These are phyloP conservation scores for Sylvietta virens DNA, from an alignment of 2,113 vertebrate species.

Conservation along the genomic window DNA sequence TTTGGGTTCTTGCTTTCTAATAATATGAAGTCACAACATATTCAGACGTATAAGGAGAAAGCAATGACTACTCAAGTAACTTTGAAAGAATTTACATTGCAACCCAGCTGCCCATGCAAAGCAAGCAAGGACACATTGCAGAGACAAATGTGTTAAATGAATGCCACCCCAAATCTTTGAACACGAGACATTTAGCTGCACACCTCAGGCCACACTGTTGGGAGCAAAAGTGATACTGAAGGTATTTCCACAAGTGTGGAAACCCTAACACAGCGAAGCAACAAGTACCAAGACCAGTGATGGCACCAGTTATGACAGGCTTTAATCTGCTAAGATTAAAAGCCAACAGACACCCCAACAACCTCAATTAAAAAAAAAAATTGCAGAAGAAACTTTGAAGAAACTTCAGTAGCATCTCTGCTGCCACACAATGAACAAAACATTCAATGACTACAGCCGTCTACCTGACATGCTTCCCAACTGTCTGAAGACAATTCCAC, in stretches of 20 bases:
- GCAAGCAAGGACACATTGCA: neutral
- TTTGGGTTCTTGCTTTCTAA: neutral
- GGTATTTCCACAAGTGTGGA: neutral
- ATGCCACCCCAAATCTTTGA: neutral
- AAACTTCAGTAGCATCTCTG: neutral
- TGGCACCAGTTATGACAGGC: neutral
- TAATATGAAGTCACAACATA: neutral
- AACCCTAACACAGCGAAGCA: neutral
- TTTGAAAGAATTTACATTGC: neutral
- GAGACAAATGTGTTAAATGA: neutral
- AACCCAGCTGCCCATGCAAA: neutral
- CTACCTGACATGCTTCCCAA: neutral
- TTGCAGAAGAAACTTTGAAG: neutral
- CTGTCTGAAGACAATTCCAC: neutral
- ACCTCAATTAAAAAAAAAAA: neutral
- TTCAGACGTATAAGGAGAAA: neutral
- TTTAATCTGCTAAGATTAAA: neutral
- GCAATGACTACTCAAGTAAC: neutral
- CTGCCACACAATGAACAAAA: neutral
- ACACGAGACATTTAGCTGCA: neutral
- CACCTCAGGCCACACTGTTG: neutral
- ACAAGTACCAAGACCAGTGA: neutral
- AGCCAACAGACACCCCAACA: neutral
- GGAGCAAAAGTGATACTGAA: neutral
- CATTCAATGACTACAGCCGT: neutral